Base-by-base conservation (phyloP, 2,888 invertebrate genomes). In the Epirrhoe tristata region DNA sequence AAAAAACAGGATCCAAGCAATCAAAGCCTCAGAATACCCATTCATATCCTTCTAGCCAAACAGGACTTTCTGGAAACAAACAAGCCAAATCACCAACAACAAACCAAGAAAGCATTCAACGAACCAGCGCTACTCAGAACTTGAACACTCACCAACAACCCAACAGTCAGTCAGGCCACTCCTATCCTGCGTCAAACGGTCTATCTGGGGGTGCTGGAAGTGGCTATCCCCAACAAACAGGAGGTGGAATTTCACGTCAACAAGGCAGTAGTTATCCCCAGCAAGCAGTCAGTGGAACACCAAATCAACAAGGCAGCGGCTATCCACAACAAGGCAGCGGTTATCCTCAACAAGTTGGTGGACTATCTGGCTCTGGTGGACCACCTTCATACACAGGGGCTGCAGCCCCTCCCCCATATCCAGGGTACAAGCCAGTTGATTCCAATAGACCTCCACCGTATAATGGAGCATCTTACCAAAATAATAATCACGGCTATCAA, bases 11-110 rank as follows among this genome's bases (percentile, higher is more conserved):
- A 10, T 75, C 88, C 10, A 81, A 82, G 69, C 86, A 87, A 72
- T 79, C 88, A 6, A 87, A 85, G 36, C 81, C 81, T 16, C 63
- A 67, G 12, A 72, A 32, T 60, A 67, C 66, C 39, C 91, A 90
- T 74, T 88, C 89, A 7, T 91, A 92, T 78, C 91, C 91, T 50
- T 86, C 91, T 7, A 88, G 88, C 74, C 84, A 87, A 58, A 89
- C 88, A 54, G 90, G 90, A 4, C 77, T 89, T 24, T 90, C 90
- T 59, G 91, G 91, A 39, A 84, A 80, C 63, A 82, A 76, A 67
- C 78, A 81, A 71, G 79, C 84, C 10, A 88, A 87, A 73, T 82
- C 84, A 73, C 79, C 86, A 32, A 64, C 82, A 7, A 71, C 75
- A 46, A 76, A 89, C 72, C 89, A 89, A 80, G 90, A 90, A 75